Evolutionary conservation across 2,113 vertebrate species (phyloP).

Genomic region (Synodontis membranacea): DNA sequence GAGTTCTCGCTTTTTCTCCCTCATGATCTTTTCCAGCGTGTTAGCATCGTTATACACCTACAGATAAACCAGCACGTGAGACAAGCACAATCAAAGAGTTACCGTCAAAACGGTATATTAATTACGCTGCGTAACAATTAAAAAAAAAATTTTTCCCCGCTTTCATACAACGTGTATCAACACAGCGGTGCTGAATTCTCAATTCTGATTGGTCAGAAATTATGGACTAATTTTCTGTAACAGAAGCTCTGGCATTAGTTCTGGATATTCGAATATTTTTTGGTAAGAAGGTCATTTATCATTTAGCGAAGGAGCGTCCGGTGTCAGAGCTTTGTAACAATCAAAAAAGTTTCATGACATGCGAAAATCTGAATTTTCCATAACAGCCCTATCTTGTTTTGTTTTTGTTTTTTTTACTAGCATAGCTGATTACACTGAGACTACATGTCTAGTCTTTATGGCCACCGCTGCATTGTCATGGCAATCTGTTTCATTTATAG

Average conservation of each 20-base stretch:
- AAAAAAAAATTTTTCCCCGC: neutral
- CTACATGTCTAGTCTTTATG: neutral
- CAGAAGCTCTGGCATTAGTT: neutral
- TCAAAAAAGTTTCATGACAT: neutral
- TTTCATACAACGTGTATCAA: neutral
- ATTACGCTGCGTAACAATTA: neutral
- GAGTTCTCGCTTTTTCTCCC: conserved; percentile 90
- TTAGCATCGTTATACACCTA: conserved; percentile 98
- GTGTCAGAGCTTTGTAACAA: neutral
- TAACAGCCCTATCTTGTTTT: neutral
- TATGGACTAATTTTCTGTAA: neutral
- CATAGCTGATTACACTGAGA: neutral
- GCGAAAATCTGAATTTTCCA: neutral
- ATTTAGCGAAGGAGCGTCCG: neutral
- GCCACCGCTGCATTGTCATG: neutral
- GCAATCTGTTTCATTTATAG: neutral
- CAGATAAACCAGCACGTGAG: conserved; percentile 15
- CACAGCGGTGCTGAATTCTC: neutral
- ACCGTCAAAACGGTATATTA: neutral
- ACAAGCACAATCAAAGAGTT: neutral
- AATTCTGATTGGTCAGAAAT: neutral
- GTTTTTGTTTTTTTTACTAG: neutral
- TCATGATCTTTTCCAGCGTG: conserved; percentile 91
- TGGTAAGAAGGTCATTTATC: neutral
- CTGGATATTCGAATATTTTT: neutral